phyloP scores from a whole-genome alignment of 2,888 invertebrate species.

The Cephonodes hylas region DNA sequence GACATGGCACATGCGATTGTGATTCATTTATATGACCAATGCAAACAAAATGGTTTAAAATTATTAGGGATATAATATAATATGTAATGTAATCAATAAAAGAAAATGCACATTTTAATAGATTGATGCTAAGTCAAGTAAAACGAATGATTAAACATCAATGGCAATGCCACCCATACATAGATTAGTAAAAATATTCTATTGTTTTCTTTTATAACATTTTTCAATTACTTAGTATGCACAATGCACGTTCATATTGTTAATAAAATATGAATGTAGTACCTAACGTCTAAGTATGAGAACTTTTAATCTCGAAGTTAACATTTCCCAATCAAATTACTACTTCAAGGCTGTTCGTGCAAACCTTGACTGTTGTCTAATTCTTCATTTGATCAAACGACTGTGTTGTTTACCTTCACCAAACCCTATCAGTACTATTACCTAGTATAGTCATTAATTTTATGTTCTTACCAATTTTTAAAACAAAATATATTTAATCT shows the following conservation, averaged over 20 bases:
- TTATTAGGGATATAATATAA: no score
- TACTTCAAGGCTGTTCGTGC: constrained; percentile 6
- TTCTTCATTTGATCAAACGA: neutral
- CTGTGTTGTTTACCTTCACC: constrained; percentile 3
- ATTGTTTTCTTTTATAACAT: no score
- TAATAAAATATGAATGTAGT: no score
- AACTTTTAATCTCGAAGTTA: neutral
- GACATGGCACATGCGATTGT: no score
- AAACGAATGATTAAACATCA: neutral
- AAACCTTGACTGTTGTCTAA: constrained; percentile 17
- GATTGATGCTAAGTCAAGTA: neutral
- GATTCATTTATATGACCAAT: no score
- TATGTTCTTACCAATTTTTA: neutral
- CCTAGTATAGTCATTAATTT: neutral
- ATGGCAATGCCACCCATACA: no score
- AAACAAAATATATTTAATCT: neutral
- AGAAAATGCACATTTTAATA: neutral
- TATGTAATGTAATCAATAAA: no score
- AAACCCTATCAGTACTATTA: neutral
- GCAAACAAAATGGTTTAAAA: no score
- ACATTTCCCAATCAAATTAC: neutral
- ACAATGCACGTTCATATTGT: no score
- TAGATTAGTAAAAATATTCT: no score
- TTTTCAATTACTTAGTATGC: no score
- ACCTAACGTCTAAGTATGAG: neutral